Base-by-base conservation (phyloP, 2,888 invertebrate species). In the Drosophila histrio region DNA sequence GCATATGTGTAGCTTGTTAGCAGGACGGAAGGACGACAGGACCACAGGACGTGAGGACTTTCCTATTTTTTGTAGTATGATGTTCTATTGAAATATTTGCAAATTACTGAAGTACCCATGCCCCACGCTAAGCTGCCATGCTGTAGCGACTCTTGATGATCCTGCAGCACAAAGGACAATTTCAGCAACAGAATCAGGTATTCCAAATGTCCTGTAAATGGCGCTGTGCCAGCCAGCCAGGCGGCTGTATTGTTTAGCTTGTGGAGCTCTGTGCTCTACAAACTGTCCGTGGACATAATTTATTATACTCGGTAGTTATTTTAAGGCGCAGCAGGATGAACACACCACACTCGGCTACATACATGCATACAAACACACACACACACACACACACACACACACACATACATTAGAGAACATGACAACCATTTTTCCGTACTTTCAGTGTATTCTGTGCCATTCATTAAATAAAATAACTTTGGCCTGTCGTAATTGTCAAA, bases 51-150 rank as follows among this genome's bases (percentile, higher is more conserved):
- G n/a, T 15, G 9, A 50, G 36, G 17, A 26, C 36, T n/a, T 15
- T 46, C 2, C 24, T 3, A n/a, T 68, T 32, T 53, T 43, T 56
- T 49, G 41, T 57, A 34, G 44, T 36, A 65, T 56, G 75, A 79
- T 77, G 70, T 81, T 75, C 86, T 74, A 85, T 87, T 87, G 84
- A 87, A 87, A 87, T 85, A 85, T 87, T 85, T 79, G 83, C 83
- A 85, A 85, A 85, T 85, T 85, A 86, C 88, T 77, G 62, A 62
- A 67, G 76, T 60, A 34, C 61, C 65, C 52, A 44, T 28, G 13
- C 30, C 47, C 32, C 9, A 9, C 15, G 19, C 13, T 32, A 17
- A 13, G 52, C 43, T 60, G 65, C 44, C 54, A 32, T 54, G 41
- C 15, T 34, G 46, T 60, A 59, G 63, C 67, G 54, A 70, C 62